Evolutionary conservation across 2,797 vertebrate species (phyloP).

Genomic region (Glyptemys insculpta): DNA sequence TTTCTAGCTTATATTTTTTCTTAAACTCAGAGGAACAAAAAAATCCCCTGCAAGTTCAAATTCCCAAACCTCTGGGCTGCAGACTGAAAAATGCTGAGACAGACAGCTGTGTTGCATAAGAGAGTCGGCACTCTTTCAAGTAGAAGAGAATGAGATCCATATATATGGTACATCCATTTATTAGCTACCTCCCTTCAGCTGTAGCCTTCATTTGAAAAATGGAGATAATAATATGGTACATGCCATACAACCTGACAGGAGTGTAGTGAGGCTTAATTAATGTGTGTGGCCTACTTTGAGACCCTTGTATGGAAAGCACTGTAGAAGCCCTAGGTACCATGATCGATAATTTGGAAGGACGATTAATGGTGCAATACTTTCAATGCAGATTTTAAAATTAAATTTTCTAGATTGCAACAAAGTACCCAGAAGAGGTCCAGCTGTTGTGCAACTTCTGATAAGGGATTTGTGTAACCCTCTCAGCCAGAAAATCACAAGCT

Average conservation of each 20-base stretch:
- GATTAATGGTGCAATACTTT: not conserved
- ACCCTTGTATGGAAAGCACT: not conserved
- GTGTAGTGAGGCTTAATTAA: slow-evolving; percentile 29
- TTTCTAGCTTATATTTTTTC: not conserved
- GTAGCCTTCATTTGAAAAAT: slow-evolving; percentile 37
- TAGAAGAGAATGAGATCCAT: not conserved
- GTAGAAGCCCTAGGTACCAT: not conserved
- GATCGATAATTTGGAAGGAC: not conserved
- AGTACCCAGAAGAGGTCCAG: not conserved
- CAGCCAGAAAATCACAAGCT: not conserved
- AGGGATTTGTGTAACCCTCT: slow-evolving; percentile 12
- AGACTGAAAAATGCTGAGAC: slow-evolving; percentile 18
- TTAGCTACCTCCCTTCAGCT: slow-evolving; percentile 7
- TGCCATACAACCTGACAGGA: not conserved
- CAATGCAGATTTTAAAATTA: not conserved
- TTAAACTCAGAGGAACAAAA: slow-evolving; percentile 24
- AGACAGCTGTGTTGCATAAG: not conserved
- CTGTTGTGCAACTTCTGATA: slow-evolving; percentile 18
- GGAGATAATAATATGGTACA: not conserved
- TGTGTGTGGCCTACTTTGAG: not conserved
- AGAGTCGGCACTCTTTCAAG: rapidly evolving
- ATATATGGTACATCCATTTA: not conserved
- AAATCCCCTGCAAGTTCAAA: not conserved
- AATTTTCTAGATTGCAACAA: not conserved
- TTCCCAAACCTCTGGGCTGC: not conserved